Conservation (phyloP, 37 sponge, comb jelly and placozoan species). For the Chondrilla cf. caribensis region DNA sequence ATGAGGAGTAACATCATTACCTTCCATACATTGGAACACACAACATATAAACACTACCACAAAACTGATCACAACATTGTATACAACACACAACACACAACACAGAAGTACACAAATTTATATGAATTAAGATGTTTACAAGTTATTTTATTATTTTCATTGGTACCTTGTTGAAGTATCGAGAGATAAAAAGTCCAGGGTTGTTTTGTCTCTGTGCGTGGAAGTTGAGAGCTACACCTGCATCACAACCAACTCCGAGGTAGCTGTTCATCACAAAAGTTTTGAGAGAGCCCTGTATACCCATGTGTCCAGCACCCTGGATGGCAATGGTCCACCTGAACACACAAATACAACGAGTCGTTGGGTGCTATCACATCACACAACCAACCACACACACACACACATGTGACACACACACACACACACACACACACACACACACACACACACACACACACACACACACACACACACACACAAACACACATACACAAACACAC, state of each 20-base stretch:
- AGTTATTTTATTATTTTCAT: not conserved
- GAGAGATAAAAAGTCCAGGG: constrained; percentile 77
- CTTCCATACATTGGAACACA: too few species aligned
- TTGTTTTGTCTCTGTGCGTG: constrained; percentile 77
- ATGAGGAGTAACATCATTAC: too few species aligned
- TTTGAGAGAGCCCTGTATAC: constrained; percentile 50
- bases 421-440: too few species aligned
- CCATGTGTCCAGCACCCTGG: constrained; percentile 43
- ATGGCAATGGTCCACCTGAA: constrained; percentile 68
- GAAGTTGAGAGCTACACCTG: constrained; percentile 87
- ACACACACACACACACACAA: not conserved
- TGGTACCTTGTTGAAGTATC: constrained; percentile 83
- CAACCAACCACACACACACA: not conserved
- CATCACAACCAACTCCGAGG: constrained; percentile 90
- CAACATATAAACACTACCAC: too few species aligned
- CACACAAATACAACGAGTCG: not conserved
- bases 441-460: too few species aligned
- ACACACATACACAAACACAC: too few species aligned
- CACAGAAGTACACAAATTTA: too few species aligned
- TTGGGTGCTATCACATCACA: too few species aligned
- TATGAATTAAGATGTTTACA: too few species aligned
- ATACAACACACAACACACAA: too few species aligned
- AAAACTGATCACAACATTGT: too few species aligned
- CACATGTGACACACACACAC: too few species aligned
- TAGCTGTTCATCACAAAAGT: constrained; percentile 85